Evolutionary conservation across 2,888 invertebrate genomes (phyloP).

Genomic region (Caprella mutica): DNA sequence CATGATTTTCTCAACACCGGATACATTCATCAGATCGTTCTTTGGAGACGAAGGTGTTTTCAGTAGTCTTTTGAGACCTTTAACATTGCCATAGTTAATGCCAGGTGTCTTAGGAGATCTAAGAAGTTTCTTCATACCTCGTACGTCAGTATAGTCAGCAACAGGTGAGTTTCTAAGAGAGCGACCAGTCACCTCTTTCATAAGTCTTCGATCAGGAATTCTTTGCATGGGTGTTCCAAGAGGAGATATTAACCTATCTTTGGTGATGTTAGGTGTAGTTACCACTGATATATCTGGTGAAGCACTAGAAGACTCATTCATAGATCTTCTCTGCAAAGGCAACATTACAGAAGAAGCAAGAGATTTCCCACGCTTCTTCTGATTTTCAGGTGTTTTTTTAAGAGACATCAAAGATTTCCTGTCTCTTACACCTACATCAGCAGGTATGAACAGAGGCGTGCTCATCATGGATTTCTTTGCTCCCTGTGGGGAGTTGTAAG

Average conservation of each 20-base stretch:
- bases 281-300: background rate
- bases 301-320: background rate
- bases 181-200: background rate
- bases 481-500: slow-evolving; percentile 1
- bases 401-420: background rate
- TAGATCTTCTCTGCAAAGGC: too few species aligned
- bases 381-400: background rate
- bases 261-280: slow-evolving; percentile 8
- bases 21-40: slow-evolving; percentile 14
- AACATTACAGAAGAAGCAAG: too few species aligned
- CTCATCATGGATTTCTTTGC: too few species aligned
- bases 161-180: background rate
- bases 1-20: slow-evolving; percentile 5
- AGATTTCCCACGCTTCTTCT: too few species aligned
- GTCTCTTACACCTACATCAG: background rate
- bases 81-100: slow-evolving; percentile 16
- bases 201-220: background rate
- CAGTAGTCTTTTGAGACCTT: slow-evolving; percentile 16
- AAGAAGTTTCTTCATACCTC: slow-evolving; percentile 13
- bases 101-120: slow-evolving; percentile 10
- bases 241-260: slow-evolving; percentile 9
- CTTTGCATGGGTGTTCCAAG: background rate
- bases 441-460: background rate
- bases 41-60: slow-evolving; percentile 11
- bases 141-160: slow-evolving; percentile 14